These are phyloP conservation scores for Parazoanthus darwini DNA, from an alignment of 92 coral and sea anemone genomes.

Conservation along the genomic window DNA sequence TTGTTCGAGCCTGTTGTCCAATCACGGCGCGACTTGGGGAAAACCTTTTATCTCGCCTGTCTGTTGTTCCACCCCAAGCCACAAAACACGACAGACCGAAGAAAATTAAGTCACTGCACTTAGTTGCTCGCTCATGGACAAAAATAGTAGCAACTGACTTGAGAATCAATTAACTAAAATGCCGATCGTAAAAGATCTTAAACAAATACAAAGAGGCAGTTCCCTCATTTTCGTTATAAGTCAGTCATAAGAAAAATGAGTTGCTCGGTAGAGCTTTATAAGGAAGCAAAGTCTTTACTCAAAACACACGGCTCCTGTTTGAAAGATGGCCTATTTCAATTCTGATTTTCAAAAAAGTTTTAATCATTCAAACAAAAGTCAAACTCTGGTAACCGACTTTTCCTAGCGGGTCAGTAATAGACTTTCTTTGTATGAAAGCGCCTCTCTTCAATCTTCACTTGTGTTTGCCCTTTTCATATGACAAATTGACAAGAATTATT, in stretches of 20 bases:
- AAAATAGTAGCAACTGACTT: conserved; percentile 50
- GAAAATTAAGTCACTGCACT: conserved; percentile 66
- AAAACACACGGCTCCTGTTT: neutral
- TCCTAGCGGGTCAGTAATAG: neutral
- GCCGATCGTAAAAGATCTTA: neutral
- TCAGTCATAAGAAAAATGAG: neutral
- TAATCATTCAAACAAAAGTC: neutral
- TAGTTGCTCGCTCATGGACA: conserved; percentile 57
- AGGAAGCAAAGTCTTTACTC: neutral
- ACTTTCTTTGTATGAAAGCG: neutral
- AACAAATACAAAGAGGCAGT: too few species aligned
- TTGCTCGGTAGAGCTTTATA: neutral
- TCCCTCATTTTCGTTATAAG: neutral
- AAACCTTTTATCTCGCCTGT: conserved; percentile 1
- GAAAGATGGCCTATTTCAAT: neutral
- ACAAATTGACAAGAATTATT: neutral
- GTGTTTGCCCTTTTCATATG: neutral
- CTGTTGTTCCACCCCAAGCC: neutral
- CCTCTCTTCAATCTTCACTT: neutral
- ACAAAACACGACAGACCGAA: conserved; percentile 37
- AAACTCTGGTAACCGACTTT: neutral
- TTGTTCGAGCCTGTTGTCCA: conserved; percentile 49
- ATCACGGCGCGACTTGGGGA: conserved; percentile 39
- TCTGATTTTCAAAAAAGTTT: neutral
- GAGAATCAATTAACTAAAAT: neutral